phyloP scores from a whole-genome alignment of 2,797 vertebrate species.

The Cercopithecus diana region DNA sequence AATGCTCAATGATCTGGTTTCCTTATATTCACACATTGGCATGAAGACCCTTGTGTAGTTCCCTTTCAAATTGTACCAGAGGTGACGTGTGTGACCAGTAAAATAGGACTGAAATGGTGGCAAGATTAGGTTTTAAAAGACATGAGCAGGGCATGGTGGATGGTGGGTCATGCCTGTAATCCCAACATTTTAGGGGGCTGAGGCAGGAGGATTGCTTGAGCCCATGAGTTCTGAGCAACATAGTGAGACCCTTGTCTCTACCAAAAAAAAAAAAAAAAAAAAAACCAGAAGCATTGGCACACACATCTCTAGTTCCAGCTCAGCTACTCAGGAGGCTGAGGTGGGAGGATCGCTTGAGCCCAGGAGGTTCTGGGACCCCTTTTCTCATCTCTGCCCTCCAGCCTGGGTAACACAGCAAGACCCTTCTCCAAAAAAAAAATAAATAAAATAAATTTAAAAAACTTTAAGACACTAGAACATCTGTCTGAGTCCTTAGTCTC shows the following conservation, averaged over 20 bases:
- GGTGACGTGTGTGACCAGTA: background rate
- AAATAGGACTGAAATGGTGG: background rate
- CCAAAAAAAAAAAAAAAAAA: background rate
- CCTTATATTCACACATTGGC: background rate
- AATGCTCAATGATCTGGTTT: background rate
- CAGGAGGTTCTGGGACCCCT: background rate
- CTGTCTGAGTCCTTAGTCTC: background rate
- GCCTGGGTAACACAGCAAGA: background rate
- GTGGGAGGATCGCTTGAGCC: background rate
- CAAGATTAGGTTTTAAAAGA: background rate
- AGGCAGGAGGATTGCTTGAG: background rate
- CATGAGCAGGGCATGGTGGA: background rate
- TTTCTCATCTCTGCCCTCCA: background rate
- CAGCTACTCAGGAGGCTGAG: background rate
- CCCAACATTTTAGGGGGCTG: background rate
- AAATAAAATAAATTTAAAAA: background rate
- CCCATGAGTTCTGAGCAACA: background rate
- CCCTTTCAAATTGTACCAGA: background rate
- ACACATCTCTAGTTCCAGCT: background rate
- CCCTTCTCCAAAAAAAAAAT: background rate
- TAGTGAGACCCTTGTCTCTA: background rate
- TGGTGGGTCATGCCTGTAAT: background rate
- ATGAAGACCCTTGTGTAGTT: background rate
- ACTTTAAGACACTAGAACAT: background rate
- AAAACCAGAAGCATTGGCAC: background rate